Conservation (phyloP, 2,113 vertebrate genomes). For the Erythrocercus mccallii region DNA sequence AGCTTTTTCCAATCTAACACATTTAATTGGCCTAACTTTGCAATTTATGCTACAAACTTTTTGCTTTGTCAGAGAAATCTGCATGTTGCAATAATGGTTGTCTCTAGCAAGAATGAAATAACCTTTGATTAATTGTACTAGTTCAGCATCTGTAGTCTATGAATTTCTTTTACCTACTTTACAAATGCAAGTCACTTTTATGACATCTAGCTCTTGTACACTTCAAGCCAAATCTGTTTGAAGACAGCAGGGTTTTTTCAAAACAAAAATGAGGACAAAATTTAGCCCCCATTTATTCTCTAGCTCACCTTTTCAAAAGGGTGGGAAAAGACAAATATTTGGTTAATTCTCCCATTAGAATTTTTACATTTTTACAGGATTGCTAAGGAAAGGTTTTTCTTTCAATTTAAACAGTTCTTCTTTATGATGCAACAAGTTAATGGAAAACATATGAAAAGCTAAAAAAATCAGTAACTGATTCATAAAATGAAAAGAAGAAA, state of each 20-base stretch:
- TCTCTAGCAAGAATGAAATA: neutral
- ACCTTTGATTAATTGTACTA: neutral
- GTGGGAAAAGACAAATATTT: neutral
- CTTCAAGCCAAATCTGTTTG: neutral
- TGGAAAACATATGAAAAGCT: neutral
- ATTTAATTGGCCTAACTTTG: neutral
- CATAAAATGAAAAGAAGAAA: neutral
- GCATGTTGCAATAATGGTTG: neutral
- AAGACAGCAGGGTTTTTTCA: neutral
- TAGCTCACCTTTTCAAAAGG: neutral
- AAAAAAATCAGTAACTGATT: neutral
- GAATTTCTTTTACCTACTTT: neutral
- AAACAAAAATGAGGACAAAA: neutral
- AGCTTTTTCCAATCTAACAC: neutral
- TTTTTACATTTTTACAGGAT: neutral
- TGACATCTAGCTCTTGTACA: neutral
- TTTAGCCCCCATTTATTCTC: neutral
- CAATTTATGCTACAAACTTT: neutral
- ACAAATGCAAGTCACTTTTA: neutral
- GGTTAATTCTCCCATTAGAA: neutral
- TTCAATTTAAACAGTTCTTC: neutral
- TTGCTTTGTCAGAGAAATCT: neutral
- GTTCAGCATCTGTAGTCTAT: neutral
- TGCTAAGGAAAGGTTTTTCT: neutral
- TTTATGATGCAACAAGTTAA: neutral